These are phyloP conservation scores for Pteria penguin DNA, from an alignment of 2,888 invertebrate genomes.

Conservation along the genomic window DNA sequence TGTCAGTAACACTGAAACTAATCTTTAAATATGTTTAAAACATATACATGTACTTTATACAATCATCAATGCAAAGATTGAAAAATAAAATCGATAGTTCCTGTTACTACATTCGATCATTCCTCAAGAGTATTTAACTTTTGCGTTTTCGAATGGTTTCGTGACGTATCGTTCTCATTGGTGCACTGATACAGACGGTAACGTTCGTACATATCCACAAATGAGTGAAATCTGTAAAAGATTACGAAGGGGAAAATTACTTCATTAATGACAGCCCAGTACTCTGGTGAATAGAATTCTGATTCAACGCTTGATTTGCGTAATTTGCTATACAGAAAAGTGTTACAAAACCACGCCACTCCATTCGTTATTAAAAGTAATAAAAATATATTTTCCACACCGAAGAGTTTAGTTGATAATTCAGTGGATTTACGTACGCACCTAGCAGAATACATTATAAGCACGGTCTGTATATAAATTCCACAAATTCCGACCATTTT, in stretches of 20 bases:
- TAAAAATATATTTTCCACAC: neutral
- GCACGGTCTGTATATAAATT: constrained; percentile 10
- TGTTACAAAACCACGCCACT: neutral
- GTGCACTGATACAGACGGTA: constrained; percentile 12
- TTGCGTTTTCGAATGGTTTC: no score
- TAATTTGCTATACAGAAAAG: neutral
- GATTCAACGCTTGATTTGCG: neutral
- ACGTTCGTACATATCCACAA: constrained; percentile 17
- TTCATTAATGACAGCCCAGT: neutral
- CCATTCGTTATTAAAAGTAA: neutral
- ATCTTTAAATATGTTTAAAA: no score
- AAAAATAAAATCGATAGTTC: no score
- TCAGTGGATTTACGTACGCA: neutral
- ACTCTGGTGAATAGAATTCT: neutral
- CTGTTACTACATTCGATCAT: no score
- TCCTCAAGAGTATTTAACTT: no score
- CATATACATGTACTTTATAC: no score
- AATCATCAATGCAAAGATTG: no score
- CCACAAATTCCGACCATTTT: neutral
- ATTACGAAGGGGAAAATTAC: neutral
- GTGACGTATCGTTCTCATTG: no score
- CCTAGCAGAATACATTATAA: constrained; percentile 7
- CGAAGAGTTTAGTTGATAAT: neutral
- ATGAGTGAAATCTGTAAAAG: constrained; percentile 22
- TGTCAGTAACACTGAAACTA: no score